These are phyloP conservation scores for Prionailurus bengalensis DNA, from an alignment of 2,113 vertebrate genomes.

Conservation along the genomic window DNA sequence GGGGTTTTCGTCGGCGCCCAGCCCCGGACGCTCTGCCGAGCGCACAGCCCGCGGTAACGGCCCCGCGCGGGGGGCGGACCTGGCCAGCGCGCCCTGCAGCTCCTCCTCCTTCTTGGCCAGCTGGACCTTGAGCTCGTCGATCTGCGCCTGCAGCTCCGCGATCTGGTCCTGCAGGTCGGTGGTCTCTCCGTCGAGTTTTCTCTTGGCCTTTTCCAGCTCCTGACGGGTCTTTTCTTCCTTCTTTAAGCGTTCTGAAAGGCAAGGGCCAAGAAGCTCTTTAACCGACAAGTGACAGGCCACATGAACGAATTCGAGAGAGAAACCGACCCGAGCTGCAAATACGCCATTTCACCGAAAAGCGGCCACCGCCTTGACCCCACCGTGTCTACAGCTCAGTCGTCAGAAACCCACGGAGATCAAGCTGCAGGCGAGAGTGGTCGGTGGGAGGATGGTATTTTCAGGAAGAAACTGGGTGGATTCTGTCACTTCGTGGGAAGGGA, in stretches of 20 bases:
- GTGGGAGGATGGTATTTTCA: neutral
- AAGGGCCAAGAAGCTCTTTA: slow-evolving; percentile 19
- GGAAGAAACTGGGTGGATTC: neutral
- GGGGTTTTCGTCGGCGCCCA: rapidly evolving
- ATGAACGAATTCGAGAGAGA: neutral
- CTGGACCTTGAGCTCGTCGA: slow-evolving; percentile 97
- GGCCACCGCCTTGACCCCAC: neutral
- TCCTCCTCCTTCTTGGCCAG: slow-evolving; percentile 98
- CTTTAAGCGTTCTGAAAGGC: slow-evolving; percentile 94
- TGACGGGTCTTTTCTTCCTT: slow-evolving; percentile 99
- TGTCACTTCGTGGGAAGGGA: neutral
- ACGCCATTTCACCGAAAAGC: neutral
- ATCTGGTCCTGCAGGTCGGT: slow-evolving; percentile 99
- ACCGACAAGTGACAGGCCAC: too few relatives aligned
- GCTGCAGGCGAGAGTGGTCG: neutral
- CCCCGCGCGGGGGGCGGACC: slow-evolving; percentile 85
- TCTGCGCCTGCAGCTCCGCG: slow-evolving; percentile 96
- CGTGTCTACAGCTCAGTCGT: neutral
- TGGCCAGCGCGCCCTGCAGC: slow-evolving; percentile 94
- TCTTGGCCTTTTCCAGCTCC: slow-evolving; percentile 97
- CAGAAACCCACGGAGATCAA: neutral
- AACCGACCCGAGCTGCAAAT: neutral
- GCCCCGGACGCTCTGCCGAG: neutral
- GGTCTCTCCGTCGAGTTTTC: slow-evolving; percentile 97
- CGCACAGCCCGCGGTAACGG: rapidly evolving